Evolutionary conservation across 2,113 vertebrate species (phyloP).

Genomic region (Oenanthe oenanthe): DNA sequence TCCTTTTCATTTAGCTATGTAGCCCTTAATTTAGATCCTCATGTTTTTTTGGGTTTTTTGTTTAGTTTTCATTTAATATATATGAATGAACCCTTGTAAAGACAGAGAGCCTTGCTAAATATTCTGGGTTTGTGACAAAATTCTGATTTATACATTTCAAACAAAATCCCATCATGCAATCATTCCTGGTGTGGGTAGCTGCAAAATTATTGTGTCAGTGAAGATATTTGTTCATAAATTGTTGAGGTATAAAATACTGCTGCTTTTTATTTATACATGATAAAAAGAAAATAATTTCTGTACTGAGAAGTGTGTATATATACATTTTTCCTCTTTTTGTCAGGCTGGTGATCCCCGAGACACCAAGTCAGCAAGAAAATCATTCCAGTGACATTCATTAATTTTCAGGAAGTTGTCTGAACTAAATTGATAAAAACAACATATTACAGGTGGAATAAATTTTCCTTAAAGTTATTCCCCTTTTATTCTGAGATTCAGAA

Average conservation of each 20-base stretch:
- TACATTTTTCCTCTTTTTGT: slow-evolving; percentile 20
- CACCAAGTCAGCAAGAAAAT: slow-evolving; percentile 53
- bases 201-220: slow-evolving; percentile 42
- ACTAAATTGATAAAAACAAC: slow-evolving; percentile 43
- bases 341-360: slow-evolving; percentile 31
- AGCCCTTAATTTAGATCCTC: neutral
- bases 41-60: neutral
- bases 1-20: neutral
- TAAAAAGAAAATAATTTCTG: slow-evolving; percentile 52
- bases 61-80: neutral
- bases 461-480: slow-evolving; percentile 19
- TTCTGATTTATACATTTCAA: slow-evolving; percentile 27
- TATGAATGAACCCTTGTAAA: neutral
- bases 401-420: slow-evolving; percentile 59
- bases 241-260: neutral
- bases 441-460: slow-evolving; percentile 6
- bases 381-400: slow-evolving; percentile 38
- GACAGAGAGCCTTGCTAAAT: neutral
- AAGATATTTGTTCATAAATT: slow-evolving; percentile 53
- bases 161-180: neutral
- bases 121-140: neutral
- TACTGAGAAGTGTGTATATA: neutral
- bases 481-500: neutral
- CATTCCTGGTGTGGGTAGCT: neutral
- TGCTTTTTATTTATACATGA: slow-evolving; percentile 54